A percentile compares a stretch with the other conserved stretches of the same genome.
Conservation (phyloP, 1,140 invertebrate genomes). For the Campoletis sonorensis region DNA sequence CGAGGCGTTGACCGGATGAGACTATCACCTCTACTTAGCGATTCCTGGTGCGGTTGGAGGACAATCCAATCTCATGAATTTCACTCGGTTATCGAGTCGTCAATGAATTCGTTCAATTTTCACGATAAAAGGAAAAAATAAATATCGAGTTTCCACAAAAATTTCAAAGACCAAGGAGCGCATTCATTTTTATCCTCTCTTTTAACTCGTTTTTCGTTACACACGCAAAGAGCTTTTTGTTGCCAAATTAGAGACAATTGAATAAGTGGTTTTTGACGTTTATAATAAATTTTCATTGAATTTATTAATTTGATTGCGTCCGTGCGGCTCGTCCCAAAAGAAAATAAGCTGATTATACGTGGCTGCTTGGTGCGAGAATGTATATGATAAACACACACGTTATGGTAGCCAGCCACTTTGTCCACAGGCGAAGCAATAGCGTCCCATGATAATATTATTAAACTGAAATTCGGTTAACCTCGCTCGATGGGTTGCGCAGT, state of each 20-base stretch:
- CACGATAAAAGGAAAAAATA: constrained; percentile 6
- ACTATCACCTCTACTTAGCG: constrained; percentile 19
- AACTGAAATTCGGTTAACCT: constrained; percentile 43
- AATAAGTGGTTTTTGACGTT: too few species aligned
- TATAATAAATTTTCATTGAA: too few species aligned
- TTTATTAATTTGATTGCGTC: not conserved
- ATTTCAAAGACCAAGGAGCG: not conserved
- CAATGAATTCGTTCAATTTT: constrained; percentile 8
- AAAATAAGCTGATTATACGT: constrained; percentile 41
- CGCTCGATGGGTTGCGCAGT: constrained; percentile 21
- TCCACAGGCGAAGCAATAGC: not conserved
- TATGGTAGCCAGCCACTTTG: not conserved
- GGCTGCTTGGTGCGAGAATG: not conserved
- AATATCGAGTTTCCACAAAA: not conserved
- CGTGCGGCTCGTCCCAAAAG: not conserved
- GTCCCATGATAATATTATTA: constrained; percentile 42
- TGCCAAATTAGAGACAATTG: too few species aligned
- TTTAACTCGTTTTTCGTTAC: too few species aligned
- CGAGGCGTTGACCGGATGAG: constrained; percentile 37
- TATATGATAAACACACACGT: constrained; percentile 9
- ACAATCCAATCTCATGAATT: constrained; percentile 40
- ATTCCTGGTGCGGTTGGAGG: not conserved
- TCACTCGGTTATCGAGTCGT: constrained; percentile 10
- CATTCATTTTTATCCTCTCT: too few species aligned
- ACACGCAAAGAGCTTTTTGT: too few species aligned